phyloP scores from a whole-genome alignment of 2,113 vertebrate species.

The Coreoperca whiteheadi region DNA sequence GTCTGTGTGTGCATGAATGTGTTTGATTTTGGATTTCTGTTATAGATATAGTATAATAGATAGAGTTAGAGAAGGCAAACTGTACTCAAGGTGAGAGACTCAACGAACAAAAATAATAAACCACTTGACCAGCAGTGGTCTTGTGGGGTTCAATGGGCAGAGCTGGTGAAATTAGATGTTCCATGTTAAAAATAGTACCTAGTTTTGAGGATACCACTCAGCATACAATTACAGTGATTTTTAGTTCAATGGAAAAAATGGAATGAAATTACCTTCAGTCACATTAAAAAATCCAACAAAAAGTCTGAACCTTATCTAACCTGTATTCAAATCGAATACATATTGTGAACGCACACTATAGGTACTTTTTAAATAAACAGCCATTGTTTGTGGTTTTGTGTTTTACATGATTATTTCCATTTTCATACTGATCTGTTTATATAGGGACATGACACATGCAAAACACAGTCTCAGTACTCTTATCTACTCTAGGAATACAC shows the following conservation, averaged over 20 bases:
- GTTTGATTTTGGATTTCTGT: slow-evolving; percentile 31
- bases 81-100: slow-evolving; percentile 17
- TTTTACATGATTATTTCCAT: not conserved
- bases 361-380: not conserved
- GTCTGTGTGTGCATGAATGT: slow-evolving; percentile 9
- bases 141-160: slow-evolving; percentile 31
- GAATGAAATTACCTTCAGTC: slow-evolving; percentile 2
- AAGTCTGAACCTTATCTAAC: not conserved
- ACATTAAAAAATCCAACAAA: not conserved
- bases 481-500: not conserved
- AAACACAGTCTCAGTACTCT: not conserved
- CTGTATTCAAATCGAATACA: not conserved
- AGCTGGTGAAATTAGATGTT: slow-evolving; percentile 3
- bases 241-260: not conserved
- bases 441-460: not conserved
- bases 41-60: no score
- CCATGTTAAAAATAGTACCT: slow-evolving; percentile 3
- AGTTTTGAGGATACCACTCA: not conserved
- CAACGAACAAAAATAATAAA: slow-evolving; percentile 15
- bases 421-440: not conserved
- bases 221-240: slow-evolving; percentile 14
- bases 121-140: not conserved
- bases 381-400: not conserved
- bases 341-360: not conserved
- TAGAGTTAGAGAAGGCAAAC: not conserved